These are phyloP conservation scores for Clupea harengus DNA, from an alignment of 2,113 vertebrate species.

Conservation along the genomic window DNA sequence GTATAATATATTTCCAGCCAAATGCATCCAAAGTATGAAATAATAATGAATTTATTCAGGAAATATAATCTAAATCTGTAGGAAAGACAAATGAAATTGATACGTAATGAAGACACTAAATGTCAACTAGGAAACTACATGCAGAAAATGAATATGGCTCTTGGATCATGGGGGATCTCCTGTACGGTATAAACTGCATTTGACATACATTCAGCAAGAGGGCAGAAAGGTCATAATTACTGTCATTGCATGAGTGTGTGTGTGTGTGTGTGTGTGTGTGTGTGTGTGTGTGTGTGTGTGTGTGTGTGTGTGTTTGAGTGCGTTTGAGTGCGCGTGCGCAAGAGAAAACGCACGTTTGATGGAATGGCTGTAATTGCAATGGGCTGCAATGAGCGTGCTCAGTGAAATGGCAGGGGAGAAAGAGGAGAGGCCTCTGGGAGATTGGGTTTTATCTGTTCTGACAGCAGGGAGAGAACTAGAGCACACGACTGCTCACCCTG, in stretches of 20 bases:
- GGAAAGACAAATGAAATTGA: neutral
- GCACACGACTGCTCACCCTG: neutral
- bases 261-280: slow-evolving; percentile 29
- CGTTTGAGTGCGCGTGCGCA: neutral
- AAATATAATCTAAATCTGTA: neutral
- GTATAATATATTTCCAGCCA: too few relatives aligned
- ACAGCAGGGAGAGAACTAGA: slow-evolving; percentile 23
- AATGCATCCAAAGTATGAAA: too few relatives aligned
- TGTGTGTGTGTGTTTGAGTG: slow-evolving; percentile 65
- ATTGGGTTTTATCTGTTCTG: slow-evolving; percentile 40
- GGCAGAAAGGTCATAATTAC: too few relatives aligned
- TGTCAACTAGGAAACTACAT: neutral
- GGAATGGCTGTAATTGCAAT: slow-evolving; percentile 41
- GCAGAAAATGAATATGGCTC: neutral
- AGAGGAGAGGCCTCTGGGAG: slow-evolving; percentile 35
- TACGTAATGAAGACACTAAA: neutral
- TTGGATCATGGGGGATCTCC: neutral
- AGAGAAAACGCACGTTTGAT: slow-evolving; percentile 4
- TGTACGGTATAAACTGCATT: neutral
- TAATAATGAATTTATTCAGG: neutral
- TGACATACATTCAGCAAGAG: neutral
- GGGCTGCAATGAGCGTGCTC: slow-evolving; percentile 26
- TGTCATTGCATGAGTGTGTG: neutral
- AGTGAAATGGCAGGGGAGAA: slow-evolving; percentile 29
- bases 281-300: slow-evolving; percentile 41